phyloP scores from a whole-genome alignment of 2,888 invertebrate species.

The Pandemis heparana region DNA sequence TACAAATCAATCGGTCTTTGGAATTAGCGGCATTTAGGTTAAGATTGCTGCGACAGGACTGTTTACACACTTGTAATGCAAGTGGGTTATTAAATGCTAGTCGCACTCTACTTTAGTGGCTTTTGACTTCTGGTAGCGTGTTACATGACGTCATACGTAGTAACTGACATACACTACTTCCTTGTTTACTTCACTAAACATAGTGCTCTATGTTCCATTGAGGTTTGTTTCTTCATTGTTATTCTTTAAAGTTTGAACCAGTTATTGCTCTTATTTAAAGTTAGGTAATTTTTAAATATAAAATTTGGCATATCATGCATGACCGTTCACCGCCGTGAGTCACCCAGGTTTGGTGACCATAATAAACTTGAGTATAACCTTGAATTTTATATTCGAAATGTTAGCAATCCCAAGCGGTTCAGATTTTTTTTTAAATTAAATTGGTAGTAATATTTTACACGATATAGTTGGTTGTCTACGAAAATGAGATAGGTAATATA shows the following conservation, averaged over 20 bases:
- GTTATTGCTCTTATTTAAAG: not conserved
- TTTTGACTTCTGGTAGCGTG: not conserved
- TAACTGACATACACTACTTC: not conserved
- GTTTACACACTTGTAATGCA: conserved; percentile 26
- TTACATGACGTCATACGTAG: not conserved
- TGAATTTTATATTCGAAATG: conserved; percentile 29
- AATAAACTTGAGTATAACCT: conserved; percentile 14
- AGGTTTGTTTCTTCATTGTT: not conserved
- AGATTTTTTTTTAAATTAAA: conserved; percentile 3
- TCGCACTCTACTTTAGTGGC: not conserved
- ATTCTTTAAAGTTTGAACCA: not conserved
- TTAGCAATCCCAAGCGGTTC: not conserved
- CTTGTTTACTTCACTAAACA: not conserved
- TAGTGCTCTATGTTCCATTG: not conserved
- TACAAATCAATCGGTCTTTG: conserved; percentile 37
- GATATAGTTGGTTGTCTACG: not conserved
- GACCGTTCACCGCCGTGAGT: conserved; percentile 33
- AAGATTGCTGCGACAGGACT: conserved; percentile 1
- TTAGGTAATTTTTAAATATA: conserved; percentile 19
- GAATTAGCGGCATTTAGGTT: conserved; percentile 12
- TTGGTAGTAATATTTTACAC: not conserved
- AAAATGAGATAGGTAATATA: too few relatives aligned
- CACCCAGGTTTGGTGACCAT: conserved; percentile 21
- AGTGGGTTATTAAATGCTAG: not conserved
- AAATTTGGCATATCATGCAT: conserved; percentile 20